These are phyloP conservation scores for Lycocorax pyrrhopterus DNA, from an alignment of 2,113 vertebrate species.

Conservation along the genomic window DNA sequence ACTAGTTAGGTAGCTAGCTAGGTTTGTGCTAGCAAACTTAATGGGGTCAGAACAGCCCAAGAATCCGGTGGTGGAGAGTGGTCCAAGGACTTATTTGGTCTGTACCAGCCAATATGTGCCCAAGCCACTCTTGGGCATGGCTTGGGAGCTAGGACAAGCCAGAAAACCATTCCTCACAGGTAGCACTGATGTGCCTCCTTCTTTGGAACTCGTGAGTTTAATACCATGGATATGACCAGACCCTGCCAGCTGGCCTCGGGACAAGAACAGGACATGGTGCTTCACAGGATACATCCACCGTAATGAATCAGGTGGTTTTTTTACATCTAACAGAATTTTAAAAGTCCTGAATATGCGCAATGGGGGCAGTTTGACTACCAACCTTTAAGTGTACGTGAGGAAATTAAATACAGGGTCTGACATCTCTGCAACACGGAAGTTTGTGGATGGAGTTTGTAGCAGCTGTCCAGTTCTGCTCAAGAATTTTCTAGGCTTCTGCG, in stretches of 20 bases:
- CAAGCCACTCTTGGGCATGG: not conserved
- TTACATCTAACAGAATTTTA: not conserved
- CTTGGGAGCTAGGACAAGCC: not conserved
- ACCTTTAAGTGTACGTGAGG: not conserved
- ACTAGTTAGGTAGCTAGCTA: not conserved
- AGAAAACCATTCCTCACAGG: not conserved
- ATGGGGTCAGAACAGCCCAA: not conserved
- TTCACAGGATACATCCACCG: not conserved
- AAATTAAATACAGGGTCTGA: not conserved
- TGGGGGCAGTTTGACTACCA: not conserved
- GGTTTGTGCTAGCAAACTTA: not conserved
- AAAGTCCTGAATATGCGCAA: not conserved
- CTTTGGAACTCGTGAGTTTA: not conserved
- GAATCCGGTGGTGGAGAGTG: not conserved
- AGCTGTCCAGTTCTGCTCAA: not conserved
- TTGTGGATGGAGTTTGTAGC: not conserved
- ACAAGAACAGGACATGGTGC: not conserved
- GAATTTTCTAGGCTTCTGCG: not conserved
- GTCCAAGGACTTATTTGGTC: not conserved
- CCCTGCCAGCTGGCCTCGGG: not conserved
- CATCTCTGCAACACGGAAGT: accelerated
- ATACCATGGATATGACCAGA: not conserved
- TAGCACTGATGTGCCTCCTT: not conserved
- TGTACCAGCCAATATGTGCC: not conserved
- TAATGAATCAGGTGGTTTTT: not conserved